Conservation (phyloP, 1,140 invertebrate genomes). For the Drosophila murphyi region DNA sequence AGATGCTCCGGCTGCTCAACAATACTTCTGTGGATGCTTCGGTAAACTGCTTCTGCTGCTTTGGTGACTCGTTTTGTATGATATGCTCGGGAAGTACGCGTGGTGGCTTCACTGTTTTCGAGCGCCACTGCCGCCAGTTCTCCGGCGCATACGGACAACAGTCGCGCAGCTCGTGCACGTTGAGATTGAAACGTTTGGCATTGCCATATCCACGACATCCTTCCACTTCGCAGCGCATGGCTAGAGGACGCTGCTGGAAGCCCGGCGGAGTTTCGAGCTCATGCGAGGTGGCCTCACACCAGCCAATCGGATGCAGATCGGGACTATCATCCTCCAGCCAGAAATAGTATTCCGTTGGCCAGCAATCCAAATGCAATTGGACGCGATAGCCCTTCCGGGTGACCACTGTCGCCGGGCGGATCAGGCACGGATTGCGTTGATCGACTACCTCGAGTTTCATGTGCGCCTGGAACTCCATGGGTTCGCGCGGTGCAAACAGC, state of each 20-base stretch:
- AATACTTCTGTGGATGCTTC: background rate
- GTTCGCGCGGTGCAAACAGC: conserved; percentile 92
- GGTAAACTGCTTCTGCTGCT: background rate
- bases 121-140: conserved; percentile 81
- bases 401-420: conserved; percentile 93
- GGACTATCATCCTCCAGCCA: conserved; percentile 96
- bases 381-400: conserved; percentile 91
- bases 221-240: conserved; percentile 87
- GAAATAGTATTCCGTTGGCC: conserved; percentile 93
- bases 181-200: conserved; percentile 89
- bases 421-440: conserved; percentile 89
- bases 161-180: conserved; percentile 90
- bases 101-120: conserved; percentile 69
- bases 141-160: conserved; percentile 92
- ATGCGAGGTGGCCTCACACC: conserved; percentile 95
- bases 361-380: conserved; percentile 95
- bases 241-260: conserved; percentile 41
- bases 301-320: conserved; percentile 96
- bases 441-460: conserved; percentile 97
- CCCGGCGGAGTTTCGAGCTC: conserved; percentile 92
- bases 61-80: conserved; percentile 13
- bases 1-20: background rate
- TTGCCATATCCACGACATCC: conserved; percentile 93
- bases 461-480: conserved; percentile 92
- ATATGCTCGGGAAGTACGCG: conserved; percentile 58